phyloP scores from a whole-genome alignment of 2,113 vertebrate species.

The Nothobranchius kuhntae region DNA sequence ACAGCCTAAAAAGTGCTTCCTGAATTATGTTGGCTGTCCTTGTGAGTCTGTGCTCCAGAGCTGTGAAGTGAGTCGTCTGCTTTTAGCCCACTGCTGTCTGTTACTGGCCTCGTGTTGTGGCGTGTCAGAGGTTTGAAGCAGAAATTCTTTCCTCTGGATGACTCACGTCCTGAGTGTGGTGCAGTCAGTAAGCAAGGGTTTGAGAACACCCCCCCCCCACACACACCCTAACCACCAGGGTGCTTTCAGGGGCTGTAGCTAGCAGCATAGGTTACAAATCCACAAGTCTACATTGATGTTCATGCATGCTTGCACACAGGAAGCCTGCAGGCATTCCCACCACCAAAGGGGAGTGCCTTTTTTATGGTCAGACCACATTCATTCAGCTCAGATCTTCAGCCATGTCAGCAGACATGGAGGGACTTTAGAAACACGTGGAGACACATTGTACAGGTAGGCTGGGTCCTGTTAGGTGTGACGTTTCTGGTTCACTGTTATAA shows the following conservation, averaged over 20 bases:
- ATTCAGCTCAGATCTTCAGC: neutral
- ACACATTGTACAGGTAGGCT: conserved; percentile 21
- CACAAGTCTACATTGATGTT: conserved; percentile 25
- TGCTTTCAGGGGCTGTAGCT: conserved; percentile 18
- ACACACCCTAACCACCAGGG: conserved; percentile 13
- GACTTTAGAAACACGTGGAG: neutral
- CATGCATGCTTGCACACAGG: conserved; percentile 1
- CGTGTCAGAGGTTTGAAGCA: conserved; percentile 52
- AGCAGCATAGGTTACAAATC: conserved; percentile 13
- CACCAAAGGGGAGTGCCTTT: neutral
- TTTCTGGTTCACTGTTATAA: neutral
- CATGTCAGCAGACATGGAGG: conserved; percentile 19
- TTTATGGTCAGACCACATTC: neutral
- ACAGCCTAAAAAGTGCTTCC: conserved; percentile 22
- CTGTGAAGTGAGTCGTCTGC: conserved; percentile 33
- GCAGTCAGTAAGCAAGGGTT: conserved; percentile 43
- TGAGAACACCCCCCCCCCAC: conserved; percentile 28
- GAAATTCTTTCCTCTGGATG: conserved; percentile 72
- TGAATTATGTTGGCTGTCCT: conserved; percentile 27
- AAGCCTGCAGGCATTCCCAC: conserved; percentile 4
- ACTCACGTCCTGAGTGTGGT: conserved; percentile 69
- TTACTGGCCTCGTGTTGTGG: conserved; percentile 51
- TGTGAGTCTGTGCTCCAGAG: conserved; percentile 25
- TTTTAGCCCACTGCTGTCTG: conserved; percentile 47
- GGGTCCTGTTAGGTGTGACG: conserved; percentile 16